Conservation (phyloP, 2,888 invertebrate genomes). For the Hydraecia micacea region DNA sequence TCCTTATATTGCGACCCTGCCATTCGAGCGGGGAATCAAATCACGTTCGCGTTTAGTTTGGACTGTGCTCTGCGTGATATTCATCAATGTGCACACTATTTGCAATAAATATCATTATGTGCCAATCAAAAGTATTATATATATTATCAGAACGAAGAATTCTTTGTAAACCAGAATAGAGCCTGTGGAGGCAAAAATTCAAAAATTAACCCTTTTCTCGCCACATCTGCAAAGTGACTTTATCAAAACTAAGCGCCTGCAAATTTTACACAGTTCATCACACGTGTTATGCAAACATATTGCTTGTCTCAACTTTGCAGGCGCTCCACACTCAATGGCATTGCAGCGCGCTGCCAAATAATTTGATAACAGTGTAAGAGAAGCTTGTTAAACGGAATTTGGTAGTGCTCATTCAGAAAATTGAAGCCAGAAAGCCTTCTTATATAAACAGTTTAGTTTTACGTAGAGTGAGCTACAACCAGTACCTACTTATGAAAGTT, state of each 20-base stretch:
- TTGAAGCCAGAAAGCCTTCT: background rate
- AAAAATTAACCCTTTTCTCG: background rate
- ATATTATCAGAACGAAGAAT: no score
- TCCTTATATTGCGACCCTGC: no score
- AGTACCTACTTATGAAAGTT: background rate
- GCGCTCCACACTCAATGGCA: slow-evolving; percentile 36
- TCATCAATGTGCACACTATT: no score
- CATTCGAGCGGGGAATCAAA: no score
- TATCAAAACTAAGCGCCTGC: slow-evolving; percentile 37
- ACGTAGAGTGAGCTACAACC: background rate
- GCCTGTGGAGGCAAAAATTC: no score
- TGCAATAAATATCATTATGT: no score
- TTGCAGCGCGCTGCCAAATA: slow-evolving; percentile 33
- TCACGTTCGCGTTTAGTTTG: no score
- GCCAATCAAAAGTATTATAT: no score
- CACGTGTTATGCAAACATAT: slow-evolving; percentile 10
- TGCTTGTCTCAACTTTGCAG: slow-evolving; percentile 53
- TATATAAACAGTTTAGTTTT: background rate
- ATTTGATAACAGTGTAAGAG: background rate
- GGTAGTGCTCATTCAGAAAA: background rate
- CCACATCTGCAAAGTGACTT: background rate
- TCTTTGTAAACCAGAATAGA: no score
- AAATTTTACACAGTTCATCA: slow-evolving; percentile 26
- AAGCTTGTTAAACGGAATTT: slow-evolving; percentile 25
- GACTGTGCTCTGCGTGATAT: no score